Evolutionary conservation across 30 jellyfish, hydroid and myxozoan species (phyloP).

Genomic region (Haliclystus octoradiatus): DNA sequence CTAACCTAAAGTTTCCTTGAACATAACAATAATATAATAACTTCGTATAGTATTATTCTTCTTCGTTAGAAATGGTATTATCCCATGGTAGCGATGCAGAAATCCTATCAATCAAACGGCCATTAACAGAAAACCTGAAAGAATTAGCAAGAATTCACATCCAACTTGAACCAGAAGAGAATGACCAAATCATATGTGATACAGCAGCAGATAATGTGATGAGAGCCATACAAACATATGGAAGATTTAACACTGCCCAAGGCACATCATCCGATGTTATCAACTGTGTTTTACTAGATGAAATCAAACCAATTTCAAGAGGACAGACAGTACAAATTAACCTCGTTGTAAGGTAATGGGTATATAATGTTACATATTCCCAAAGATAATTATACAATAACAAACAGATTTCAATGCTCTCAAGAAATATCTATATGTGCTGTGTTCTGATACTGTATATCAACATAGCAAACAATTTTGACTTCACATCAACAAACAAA

Average conservation of each 20-base stretch:
- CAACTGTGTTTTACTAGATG: constrained; percentile 53
- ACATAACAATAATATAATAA: too few relatives aligned
- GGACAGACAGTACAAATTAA: constrained; percentile 58
- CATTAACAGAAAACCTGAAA: constrained; percentile 58
- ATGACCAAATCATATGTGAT: constrained; percentile 76
- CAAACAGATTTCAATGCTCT: too few relatives aligned
- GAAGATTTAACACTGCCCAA: constrained; percentile 8
- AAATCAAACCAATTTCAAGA: constrained; percentile 34
- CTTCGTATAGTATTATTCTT: too few relatives aligned
- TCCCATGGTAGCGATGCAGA: constrained; percentile 77
- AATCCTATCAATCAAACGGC: constrained; percentile 61
- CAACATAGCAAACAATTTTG: too few relatives aligned
- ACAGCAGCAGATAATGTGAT: constrained; percentile 49
- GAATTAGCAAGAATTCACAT: constrained; percentile 40
- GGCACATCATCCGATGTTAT: constrained; percentile 15
- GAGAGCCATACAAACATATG: constrained; percentile 63
- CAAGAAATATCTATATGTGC: too few relatives aligned
- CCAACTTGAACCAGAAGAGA: constrained; percentile 73
- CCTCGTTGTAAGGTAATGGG: constrained; percentile 65
- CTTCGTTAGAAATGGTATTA: constrained; percentile 62
- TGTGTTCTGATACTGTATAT: too few relatives aligned
- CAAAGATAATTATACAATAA: too few relatives aligned
- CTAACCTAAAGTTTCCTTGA: too few relatives aligned
- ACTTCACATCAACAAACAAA: too few relatives aligned
- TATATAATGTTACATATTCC: too few relatives aligned